phyloP scores from a whole-genome alignment of 2,797 vertebrate species.

The Novumbra hubbsi region DNA sequence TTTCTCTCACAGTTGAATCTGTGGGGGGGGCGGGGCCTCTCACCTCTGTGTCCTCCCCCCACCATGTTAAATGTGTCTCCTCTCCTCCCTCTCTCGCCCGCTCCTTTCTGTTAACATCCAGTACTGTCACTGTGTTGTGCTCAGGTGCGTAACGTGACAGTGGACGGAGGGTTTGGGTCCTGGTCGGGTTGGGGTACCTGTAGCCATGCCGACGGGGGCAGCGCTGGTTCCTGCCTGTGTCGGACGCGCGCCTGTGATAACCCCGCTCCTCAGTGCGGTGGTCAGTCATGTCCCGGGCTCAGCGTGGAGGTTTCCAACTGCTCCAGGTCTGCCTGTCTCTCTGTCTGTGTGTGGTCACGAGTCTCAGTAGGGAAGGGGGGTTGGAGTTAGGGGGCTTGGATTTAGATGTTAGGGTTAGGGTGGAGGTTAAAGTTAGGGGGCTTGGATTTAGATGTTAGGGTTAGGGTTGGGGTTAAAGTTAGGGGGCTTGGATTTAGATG shows the following conservation, averaged over 20 bases:
- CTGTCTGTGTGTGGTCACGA: no score
- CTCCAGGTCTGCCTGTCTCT: slow-evolving; percentile 80
- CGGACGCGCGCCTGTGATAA: slow-evolving; percentile 86
- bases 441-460: no score
- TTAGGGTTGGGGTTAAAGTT: no score
- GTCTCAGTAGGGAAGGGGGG: no score
- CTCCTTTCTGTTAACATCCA: slow-evolving; percentile 21
- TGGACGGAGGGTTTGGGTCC: slow-evolving; percentile 84
- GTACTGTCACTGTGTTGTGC: slow-evolving; percentile 25
- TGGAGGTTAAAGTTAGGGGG: no score
- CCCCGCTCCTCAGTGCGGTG: slow-evolving; percentile 89
- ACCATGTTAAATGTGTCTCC: neutral
- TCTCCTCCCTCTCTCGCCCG: neutral
- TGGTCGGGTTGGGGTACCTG: slow-evolving; percentile 91
- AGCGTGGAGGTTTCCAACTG: slow-evolving; percentile 93
- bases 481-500: no score
- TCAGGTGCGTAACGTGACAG: slow-evolving; percentile 90
- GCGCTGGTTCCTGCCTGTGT: slow-evolving; percentile 84
- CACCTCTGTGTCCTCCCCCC: neutral
- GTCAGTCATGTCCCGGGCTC: slow-evolving; percentile 85
- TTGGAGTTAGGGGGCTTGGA: no score
- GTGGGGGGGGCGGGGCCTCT: no score
- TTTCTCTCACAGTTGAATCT: slow-evolving; percentile 20
- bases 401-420: no score
- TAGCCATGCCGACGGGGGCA: slow-evolving; percentile 81